phyloP scores from a whole-genome alignment of 2,797 vertebrate genomes.

The Mus minutoides region DNA sequence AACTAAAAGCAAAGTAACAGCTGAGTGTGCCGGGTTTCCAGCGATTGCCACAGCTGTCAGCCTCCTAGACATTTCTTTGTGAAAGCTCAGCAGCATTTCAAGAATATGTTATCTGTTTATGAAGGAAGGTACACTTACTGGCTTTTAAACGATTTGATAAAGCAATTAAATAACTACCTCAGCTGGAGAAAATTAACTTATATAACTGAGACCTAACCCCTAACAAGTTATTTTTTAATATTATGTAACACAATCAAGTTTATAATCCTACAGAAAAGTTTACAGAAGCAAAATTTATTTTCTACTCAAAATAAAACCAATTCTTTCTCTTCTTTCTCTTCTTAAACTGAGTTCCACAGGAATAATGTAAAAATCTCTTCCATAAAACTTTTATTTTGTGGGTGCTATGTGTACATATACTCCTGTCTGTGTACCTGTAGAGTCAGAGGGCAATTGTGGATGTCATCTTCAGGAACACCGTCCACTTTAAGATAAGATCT shows the following conservation, averaged over 20 bases:
- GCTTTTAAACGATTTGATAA: neutral
- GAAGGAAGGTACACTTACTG: neutral
- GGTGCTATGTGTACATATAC: neutral
- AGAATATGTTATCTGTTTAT: neutral
- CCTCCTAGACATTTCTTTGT: neutral
- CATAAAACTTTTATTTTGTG: neutral
- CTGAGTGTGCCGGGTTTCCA: neutral
- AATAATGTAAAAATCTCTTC: conserved; percentile 49
- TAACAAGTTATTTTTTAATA: neutral
- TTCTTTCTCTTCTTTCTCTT: conserved; percentile 28
- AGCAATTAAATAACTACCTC: conserved; percentile 27
- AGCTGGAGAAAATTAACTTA: conserved; percentile 44
- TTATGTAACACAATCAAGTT: neutral
- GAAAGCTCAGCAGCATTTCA: conserved; percentile 46
- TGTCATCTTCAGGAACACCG: neutral
- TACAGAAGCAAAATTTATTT: conserved; percentile 35
- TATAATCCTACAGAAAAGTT: conserved; percentile 1
- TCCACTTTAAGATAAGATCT: neutral
- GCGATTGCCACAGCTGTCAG: neutral
- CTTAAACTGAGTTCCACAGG: conserved; percentile 1
- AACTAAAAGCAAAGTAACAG: conserved; percentile 26
- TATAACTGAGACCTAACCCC: neutral
- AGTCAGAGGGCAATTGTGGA: neutral
- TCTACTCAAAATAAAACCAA: conserved; percentile 26
- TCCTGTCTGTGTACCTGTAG: neutral